Evolutionary conservation across 2,113 vertebrate species (phyloP), one percentile per base, ranked within the genome.

Genomic region (Butorides virescens): DNA sequence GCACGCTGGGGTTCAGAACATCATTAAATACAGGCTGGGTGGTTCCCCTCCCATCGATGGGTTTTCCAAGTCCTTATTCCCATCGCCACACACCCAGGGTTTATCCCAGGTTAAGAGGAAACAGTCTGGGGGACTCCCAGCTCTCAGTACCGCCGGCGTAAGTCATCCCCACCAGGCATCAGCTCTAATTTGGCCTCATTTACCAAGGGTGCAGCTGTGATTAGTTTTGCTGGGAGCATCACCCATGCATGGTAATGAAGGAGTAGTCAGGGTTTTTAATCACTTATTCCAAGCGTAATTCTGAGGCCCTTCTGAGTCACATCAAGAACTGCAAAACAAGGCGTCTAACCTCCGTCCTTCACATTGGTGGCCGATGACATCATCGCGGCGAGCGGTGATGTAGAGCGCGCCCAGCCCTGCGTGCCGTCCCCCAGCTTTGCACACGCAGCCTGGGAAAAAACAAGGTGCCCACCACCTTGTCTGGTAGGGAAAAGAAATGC

Each of bases 291-390:
- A 32, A 93, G 50, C 2, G 30, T 82, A 46, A 66, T 92, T 90
- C 77, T 17, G 66, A 76, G 42, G 37, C 67, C 6, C 3, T 52
- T 90, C 77, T 94, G 92, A 94, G 87, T 88, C 92, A 94, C 0
- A 0, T 42, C 78, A 47, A 39, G 90, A 85, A 18, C 77, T 90
- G 81, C 66, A 73, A 52, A 86, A 22, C 85, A 18, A 56, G 81
- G 66, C 18, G 2, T 62, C 42, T 14, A 30, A 23, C 16, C 42
- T 72, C 66, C 0, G 0, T 92, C 63, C 72, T 88, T 47, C 13
- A 0, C 3, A 0, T 5, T 36, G 89, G 59, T 0, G 1, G 68
- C 44, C 0, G 6, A 49, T 70, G 91, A 62, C n/a, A 22, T 67
- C 1, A 3, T 15, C 0, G 5, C 1, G 13, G 52, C 7, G 2